Percentiles rank a stretch among this genome's conserved stretches.
Conservation (phyloP, 2,113 vertebrate species). For the Acrocephalus kingi region DNA sequence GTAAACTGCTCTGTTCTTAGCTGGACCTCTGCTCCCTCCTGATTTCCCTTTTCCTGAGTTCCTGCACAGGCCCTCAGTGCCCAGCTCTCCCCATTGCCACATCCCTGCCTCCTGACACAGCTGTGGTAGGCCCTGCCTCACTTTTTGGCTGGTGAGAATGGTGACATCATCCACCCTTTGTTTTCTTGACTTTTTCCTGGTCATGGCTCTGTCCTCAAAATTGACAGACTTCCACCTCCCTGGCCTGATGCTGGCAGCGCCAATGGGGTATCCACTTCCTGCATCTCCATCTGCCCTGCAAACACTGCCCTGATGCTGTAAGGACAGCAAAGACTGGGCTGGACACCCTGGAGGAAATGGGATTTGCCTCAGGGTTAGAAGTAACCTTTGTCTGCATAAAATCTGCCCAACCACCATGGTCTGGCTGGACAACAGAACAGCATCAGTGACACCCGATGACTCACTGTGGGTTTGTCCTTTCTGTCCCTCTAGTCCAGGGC, state of each 20-base stretch:
- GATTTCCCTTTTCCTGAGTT: not conserved
- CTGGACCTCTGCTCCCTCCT: not conserved
- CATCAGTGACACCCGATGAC: not conserved
- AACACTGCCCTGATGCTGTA: not conserved
- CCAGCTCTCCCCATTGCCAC: not conserved
- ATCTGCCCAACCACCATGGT: accelerated
- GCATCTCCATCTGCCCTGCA: not conserved
- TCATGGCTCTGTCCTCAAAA: not conserved
- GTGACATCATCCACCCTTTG: not conserved
- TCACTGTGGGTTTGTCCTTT: accelerated
- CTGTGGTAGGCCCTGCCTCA: accelerated
- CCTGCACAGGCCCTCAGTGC: not conserved
- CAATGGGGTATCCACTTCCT: not conserved
- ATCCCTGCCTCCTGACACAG: not conserved
- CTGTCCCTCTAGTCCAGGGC: not conserved
- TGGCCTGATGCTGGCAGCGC: not conserved
- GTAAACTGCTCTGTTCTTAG: not conserved
- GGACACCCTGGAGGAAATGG: not conserved
- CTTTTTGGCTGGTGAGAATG: not conserved
- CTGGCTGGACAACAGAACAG: not conserved
- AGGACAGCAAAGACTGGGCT: not conserved
- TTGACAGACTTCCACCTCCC: not conserved
- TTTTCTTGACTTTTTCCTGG: not conserved
- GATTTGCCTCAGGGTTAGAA: not conserved
- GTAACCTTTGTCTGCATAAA: not conserved